A percentile compares a stretch with the other conserved stretches of the same genome.
Conservation (phyloP, 1,140 invertebrate genomes). For the Macrotrachela quadricornifera region DNA sequence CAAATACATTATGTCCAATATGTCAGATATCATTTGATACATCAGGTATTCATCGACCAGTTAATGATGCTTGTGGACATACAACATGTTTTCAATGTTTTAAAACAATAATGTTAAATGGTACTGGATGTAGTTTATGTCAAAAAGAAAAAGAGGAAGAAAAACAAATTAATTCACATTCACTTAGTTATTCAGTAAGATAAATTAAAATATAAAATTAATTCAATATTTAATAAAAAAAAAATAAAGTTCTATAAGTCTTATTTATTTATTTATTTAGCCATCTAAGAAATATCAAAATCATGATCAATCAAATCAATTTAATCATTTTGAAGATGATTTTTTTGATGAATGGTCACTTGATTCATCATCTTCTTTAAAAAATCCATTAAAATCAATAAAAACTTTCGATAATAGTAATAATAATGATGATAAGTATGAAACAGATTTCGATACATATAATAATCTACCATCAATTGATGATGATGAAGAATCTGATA, state of each 20-base stretch:
- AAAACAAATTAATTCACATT: not conserved
- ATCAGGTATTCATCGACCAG: not conserved
- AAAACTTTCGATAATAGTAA: not conserved
- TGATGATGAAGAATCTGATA: not conserved
- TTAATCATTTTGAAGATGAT: too few relatives aligned
- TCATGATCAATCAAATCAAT: not conserved
- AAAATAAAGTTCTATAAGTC: not conserved
- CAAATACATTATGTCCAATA: not conserved
- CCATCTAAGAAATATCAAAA: not conserved
- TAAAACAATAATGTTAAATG: not conserved
- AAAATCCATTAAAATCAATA: not conserved
- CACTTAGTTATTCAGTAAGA: not conserved
- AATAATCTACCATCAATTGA: not conserved
- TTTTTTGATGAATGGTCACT: not conserved
- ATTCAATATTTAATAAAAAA: not conserved
- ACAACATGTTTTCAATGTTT: conserved; percentile 1
- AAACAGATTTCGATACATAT: not conserved
- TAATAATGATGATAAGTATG: not conserved
- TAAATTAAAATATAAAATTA: not conserved
- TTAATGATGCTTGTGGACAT: conserved; percentile 2
- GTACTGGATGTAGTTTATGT: not conserved
- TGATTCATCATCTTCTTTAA: not conserved
- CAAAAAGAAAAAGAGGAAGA: not conserved
- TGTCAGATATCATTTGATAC: not conserved
- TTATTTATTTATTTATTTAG: not conserved